Conservation (phyloP, 2,797 vertebrate genomes). For the Characodon lateralis region DNA sequence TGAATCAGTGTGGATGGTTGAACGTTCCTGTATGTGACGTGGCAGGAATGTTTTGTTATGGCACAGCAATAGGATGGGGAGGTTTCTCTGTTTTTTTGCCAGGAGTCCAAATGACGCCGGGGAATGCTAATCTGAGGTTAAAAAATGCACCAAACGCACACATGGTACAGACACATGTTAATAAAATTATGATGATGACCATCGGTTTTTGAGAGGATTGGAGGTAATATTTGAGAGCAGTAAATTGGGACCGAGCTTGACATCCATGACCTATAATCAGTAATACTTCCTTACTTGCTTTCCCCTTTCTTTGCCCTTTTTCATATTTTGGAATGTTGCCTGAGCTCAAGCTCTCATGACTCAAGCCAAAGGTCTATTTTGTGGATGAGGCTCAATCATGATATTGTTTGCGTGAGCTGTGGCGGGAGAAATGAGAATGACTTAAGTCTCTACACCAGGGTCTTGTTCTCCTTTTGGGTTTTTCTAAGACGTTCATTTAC, state of each 20-base stretch:
- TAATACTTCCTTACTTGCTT: conserved; percentile 69
- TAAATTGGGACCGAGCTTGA: conserved; percentile 45
- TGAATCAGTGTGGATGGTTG: conserved; percentile 38
- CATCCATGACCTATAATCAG: conserved; percentile 65
- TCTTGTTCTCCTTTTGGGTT: conserved; percentile 35
- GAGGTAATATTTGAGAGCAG: conserved; percentile 31
- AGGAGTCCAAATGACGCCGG: conserved; percentile 72
- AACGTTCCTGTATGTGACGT: conserved; percentile 55
- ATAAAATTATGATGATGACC: conserved; percentile 64
- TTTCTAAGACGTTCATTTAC: conserved; percentile 51
- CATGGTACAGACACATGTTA: conserved; percentile 76
- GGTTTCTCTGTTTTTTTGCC: conserved; percentile 59
- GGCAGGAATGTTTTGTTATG: conserved; percentile 67
- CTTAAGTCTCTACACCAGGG: conserved; percentile 71
- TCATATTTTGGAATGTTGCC: conserved; percentile 52
- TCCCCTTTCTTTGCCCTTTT: conserved; percentile 36
- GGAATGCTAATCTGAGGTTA: conserved; percentile 82
- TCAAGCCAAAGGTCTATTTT: conserved; percentile 71
- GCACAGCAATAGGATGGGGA: conserved; percentile 63
- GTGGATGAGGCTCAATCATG: conserved; percentile 66
- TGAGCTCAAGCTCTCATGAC: conserved; percentile 59
- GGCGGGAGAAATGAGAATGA: conserved; percentile 51
- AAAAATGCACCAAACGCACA: conserved; percentile 71
- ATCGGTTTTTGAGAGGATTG: conserved; percentile 27
- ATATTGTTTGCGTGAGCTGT: conserved; percentile 80